Evolutionary conservation across 2,797 vertebrate genomes (phyloP).

Genomic region (Australoheros facetus): DNA sequence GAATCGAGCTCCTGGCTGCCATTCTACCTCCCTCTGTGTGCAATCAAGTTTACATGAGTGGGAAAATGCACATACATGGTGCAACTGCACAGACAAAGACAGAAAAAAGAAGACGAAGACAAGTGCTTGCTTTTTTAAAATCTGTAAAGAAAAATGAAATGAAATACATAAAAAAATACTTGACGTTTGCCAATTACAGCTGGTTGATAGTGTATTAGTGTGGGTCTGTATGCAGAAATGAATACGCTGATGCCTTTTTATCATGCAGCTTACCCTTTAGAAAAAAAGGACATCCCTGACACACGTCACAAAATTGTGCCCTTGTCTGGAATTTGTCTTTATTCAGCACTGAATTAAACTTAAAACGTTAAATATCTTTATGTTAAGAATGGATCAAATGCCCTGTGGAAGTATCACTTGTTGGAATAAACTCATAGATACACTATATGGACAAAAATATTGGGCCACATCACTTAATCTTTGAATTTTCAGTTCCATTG

Average conservation of each 20-base stretch:
- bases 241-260: not conserved
- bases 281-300: not conserved
- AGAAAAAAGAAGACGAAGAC: not conserved
- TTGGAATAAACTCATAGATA: not conserved
- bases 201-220: not conserved
- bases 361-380: not conserved
- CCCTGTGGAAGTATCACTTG: not conserved
- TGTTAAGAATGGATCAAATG: not conserved
- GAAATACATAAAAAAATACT: not conserved
- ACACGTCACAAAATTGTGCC: not conserved
- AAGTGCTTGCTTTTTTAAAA: not conserved
- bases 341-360: not conserved
- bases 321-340: not conserved
- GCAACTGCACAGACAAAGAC: not conserved
- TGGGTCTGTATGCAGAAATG: not conserved
- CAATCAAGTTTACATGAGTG: constrained; percentile 50
- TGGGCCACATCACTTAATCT: not conserved
- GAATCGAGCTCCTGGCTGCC: constrained; percentile 41
- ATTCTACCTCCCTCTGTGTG: constrained; percentile 30
- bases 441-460: not conserved
- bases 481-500: not conserved
- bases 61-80: not conserved
- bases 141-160: not conserved
- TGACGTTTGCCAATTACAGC: not conserved
- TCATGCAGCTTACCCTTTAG: not conserved